phyloP scores from a whole-genome alignment of 2,113 vertebrate genomes.

The Entomyzon cyanotis region DNA sequence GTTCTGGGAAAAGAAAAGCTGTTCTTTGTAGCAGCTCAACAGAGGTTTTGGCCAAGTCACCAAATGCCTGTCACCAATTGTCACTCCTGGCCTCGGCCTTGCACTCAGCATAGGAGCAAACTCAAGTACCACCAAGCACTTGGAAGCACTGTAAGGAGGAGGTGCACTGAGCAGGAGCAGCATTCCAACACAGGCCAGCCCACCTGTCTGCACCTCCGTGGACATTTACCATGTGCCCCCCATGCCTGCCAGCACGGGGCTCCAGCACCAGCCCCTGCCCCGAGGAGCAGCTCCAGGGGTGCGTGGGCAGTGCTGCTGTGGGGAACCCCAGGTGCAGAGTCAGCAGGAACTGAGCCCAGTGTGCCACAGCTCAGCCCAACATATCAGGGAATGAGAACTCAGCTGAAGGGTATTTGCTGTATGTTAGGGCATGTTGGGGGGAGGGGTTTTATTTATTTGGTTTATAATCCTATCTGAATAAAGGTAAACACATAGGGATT shows the following conservation, averaged over 20 bases:
- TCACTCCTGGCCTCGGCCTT: background rate
- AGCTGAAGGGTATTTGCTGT: constrained; percentile 37
- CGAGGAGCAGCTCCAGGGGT: rapidly evolving
- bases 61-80: background rate
- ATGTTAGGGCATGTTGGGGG: constrained; percentile 39
- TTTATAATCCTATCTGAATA: constrained; percentile 81
- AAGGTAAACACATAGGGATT: constrained; percentile 83
- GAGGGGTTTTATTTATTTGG: constrained; percentile 40
- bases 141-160: background rate
- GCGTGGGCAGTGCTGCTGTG: rapidly evolving
- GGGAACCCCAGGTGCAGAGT: background rate
- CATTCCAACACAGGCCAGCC: background rate
- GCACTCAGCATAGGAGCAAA: background rate
- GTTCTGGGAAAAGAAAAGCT: background rate
- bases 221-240: rapidly evolving
- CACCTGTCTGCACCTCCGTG: background rate
- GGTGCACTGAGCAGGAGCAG: background rate
- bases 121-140: background rate
- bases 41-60: background rate
- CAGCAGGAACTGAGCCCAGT: background rate
- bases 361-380: background rate
- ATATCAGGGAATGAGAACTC: constrained; percentile 45
- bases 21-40: background rate
- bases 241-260: rapidly evolving
- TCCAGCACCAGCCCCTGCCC: background rate